Evolutionary conservation across 37 sponge, comb jelly and placozoan genomes (phyloP).

Genomic region (Diacarnus erythraeanus): DNA sequence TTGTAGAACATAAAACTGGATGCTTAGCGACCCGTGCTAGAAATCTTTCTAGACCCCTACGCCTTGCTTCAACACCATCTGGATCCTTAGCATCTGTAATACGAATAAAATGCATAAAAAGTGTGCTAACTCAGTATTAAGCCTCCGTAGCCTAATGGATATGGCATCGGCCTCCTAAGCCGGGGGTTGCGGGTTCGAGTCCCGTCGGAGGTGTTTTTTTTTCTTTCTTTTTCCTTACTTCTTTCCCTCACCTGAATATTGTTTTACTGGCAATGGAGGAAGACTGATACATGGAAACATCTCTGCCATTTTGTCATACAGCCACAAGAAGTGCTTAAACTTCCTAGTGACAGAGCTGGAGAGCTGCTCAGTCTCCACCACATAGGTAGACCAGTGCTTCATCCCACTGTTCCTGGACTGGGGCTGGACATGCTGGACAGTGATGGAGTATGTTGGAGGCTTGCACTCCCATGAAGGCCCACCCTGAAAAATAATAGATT

Average conservation of each 20-base stretch:
- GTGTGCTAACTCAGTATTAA: neutral
- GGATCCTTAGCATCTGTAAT: constrained; percentile 21
- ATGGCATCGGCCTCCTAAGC: constrained; percentile 99
- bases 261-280: constrained; percentile 84
- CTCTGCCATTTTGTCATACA: constrained; percentile 81
- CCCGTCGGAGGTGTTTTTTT: constrained; percentile 97
- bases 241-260: constrained; percentile 49
- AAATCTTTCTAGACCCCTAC: constrained; percentile 65
- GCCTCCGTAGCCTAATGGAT: constrained; percentile 99
- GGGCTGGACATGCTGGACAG: constrained; percentile 19
- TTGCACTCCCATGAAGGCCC: constrained; percentile 70
- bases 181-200: constrained; percentile 99
- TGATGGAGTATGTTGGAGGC: constrained; percentile 25
- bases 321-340: constrained; percentile 83
- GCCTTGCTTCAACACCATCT: constrained; percentile 38
- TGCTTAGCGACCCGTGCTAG: constrained; percentile 64
- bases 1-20: constrained; percentile 66
- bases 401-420: constrained; percentile 37
- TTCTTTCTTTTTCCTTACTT: constrained; percentile 29
- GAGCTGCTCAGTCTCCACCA: constrained; percentile 67
- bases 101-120: neutral
- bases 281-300: constrained; percentile 76
- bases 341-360: constrained; percentile 47
- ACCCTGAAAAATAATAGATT: constrained; percentile 21
- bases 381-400: constrained; percentile 42